Conservation (phyloP, 30 jellyfish, hydroid and myxozoan species). For the Nemopilema nomurai region DNA sequence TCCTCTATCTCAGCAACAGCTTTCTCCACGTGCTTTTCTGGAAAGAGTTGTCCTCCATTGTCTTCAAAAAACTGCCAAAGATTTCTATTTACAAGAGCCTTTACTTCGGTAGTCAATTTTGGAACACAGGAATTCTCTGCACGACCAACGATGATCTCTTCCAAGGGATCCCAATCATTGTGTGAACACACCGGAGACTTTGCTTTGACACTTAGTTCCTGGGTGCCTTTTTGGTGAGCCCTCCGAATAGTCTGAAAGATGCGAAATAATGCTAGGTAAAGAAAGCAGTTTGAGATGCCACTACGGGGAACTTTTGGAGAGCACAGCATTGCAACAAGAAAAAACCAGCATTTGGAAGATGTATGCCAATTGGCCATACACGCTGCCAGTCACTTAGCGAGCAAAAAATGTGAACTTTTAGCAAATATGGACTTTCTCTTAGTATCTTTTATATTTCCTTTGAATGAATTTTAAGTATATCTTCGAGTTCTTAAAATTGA, state of each 20-base stretch:
- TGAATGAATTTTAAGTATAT: too few species aligned
- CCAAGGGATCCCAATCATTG: constrained; percentile 95
- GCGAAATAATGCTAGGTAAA: too few species aligned
- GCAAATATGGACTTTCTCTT: too few species aligned
- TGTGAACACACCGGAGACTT: constrained; percentile 48
- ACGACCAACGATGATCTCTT: constrained; percentile 88
- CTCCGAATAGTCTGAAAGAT: background rate
- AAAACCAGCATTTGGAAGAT: too few species aligned
- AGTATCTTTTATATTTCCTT: too few species aligned
- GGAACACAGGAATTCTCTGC: constrained; percentile 87
- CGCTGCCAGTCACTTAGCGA: too few species aligned
- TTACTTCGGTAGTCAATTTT: constrained; percentile 68
- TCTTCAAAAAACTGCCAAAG: constrained; percentile 68
- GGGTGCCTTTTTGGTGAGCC: background rate
- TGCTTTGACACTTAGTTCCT: background rate
- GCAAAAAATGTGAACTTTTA: too few species aligned
- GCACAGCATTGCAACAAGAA: too few species aligned
- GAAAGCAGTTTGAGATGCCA: too few species aligned
- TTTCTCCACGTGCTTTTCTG: constrained; percentile 61
- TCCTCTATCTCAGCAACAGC: constrained; percentile 86
- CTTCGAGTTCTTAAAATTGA: too few species aligned
- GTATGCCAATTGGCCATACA: too few species aligned
- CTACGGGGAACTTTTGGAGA: too few species aligned
- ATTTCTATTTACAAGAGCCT: constrained; percentile 70
- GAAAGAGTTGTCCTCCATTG: constrained; percentile 72